Percentiles rank a stretch among this genome's conserved stretches.
Evolutionary conservation across 2,113 vertebrate genomes (phyloP).

Genomic region (Caranx ignobilis): DNA sequence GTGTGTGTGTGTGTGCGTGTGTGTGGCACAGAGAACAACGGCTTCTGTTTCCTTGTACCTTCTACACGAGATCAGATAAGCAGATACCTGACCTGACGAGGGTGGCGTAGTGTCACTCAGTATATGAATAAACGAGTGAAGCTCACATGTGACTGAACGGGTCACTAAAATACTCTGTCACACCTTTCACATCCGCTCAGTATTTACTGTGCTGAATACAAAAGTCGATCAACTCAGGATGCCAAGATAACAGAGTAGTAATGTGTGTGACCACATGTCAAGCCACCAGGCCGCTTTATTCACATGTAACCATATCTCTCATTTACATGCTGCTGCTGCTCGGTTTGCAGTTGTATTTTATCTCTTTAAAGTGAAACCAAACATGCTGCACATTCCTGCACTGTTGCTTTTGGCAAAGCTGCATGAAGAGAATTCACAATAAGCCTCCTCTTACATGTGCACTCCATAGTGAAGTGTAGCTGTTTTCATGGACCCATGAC

Average conservation of each 20-base stretch:
- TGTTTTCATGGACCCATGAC: not conserved
- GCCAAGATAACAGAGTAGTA: not conserved
- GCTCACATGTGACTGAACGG: conserved; percentile 26
- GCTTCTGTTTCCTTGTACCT: conserved; percentile 49
- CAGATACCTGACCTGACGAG: conserved; percentile 41
- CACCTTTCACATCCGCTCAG: conserved; percentile 30
- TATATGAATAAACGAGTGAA: conserved; percentile 23
- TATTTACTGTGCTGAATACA: not conserved
- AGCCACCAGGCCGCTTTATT: not conserved
- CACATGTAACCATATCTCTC: not conserved
- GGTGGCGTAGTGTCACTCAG: conserved; percentile 8
- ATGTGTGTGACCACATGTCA: not conserved
- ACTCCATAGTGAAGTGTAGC: not conserved
- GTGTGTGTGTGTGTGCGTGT: conserved; percentile 19
- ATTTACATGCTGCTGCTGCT: not conserved
- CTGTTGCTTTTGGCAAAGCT: not conserved
- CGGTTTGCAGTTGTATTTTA: not conserved
- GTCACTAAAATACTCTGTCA: conserved; percentile 19
- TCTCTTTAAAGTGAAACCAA: conserved; percentile 9
- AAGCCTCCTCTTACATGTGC: not conserved
- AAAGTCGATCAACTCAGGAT: not conserved
- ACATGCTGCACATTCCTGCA: not conserved
- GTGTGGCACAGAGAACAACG: conserved; percentile 39
- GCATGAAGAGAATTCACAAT: not conserved
- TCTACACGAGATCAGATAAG: conserved; percentile 40